Conservation (phyloP, 2,888 invertebrate species). For the Stenodema calcarata region DNA sequence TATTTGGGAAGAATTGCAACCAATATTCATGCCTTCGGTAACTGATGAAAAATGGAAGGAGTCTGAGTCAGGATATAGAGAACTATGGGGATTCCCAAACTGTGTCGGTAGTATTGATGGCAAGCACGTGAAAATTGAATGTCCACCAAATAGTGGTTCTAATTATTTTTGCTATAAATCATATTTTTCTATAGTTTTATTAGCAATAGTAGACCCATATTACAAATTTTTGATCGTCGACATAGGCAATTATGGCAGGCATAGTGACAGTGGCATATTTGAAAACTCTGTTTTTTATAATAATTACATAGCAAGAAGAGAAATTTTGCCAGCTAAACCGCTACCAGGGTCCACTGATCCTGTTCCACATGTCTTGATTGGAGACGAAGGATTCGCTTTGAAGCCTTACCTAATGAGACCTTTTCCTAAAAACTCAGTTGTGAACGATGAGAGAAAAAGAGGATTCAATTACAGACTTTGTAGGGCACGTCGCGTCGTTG, state of each 20-base stretch:
- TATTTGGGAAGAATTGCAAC: conserved; percentile 58
- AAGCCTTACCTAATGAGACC: conserved; percentile 51
- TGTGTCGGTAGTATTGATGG: conserved; percentile 54
- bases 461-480: conserved; percentile 45
- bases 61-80: conserved; percentile 51
- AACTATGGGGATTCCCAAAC: conserved; percentile 54
- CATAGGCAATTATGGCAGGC: conserved; percentile 52
- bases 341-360: conserved; percentile 53
- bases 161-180: conserved; percentile 51
- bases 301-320: conserved; percentile 35
- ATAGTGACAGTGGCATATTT: conserved; percentile 51
- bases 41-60: conserved; percentile 50
- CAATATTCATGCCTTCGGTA: conserved; percentile 48
- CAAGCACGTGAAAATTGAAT: conserved; percentile 52
- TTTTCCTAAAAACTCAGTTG: conserved; percentile 31
- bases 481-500: conserved; percentile 22
- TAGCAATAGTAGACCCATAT: conserved; percentile 51
- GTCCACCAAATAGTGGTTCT: conserved; percentile 48
- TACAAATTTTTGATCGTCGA: conserved; percentile 52
- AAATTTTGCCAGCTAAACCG: conserved; percentile 55
- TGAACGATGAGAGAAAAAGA: not conserved
- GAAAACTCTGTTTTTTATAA: conserved; percentile 48
- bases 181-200: conserved; percentile 50
- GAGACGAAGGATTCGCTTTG: conserved; percentile 52
- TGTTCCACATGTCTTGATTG: conserved; percentile 49